These are phyloP conservation scores for Tillus elongatus DNA, from an alignment of 2,888 invertebrate genomes.

Conservation along the genomic window DNA sequence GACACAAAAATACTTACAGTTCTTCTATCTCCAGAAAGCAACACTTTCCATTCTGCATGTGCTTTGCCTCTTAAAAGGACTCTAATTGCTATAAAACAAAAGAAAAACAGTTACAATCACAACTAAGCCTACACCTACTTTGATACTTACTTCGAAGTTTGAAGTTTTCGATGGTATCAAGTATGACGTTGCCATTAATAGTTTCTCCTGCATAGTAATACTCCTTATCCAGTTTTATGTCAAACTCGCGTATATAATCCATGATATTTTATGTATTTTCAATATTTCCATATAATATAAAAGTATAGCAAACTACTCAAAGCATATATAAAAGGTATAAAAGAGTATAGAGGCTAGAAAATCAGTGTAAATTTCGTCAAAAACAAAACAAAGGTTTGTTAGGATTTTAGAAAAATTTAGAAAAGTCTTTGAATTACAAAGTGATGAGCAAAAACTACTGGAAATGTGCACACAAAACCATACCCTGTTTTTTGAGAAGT, in stretches of 20 bases:
- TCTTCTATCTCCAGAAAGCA: constrained; percentile 61
- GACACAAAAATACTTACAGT: constrained; percentile 48
- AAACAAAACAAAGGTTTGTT: neutral
- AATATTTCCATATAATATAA: too few relatives aligned
- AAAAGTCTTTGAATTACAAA: too few relatives aligned
- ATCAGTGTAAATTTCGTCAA: neutral
- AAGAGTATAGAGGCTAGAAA: too few relatives aligned
- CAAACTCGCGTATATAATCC: constrained; percentile 71
- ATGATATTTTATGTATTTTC: constrained; percentile 41
- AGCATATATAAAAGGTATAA: too few relatives aligned
- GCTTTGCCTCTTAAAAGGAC: constrained; percentile 65
- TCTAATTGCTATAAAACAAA: constrained; percentile 47
- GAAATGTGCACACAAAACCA: too few relatives aligned
- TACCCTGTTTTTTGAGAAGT: too few relatives aligned
- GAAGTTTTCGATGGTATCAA: constrained; percentile 65
- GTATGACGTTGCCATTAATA: constrained; percentile 55
- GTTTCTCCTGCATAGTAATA: constrained; percentile 68
- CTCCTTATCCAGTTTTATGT: constrained; percentile 65
- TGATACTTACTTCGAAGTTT: constrained; percentile 60
- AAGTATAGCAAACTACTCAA: too few relatives aligned
- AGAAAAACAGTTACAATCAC: neutral
- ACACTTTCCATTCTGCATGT: constrained; percentile 68
- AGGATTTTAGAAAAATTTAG: constrained; percentile 6
- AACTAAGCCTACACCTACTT: neutral
- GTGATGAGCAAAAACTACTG: too few relatives aligned